Evolutionary conservation across 1,140 invertebrate species (phyloP), one percentile per base, ranked within the genome.

Genomic region (Homarus americanus): DNA sequence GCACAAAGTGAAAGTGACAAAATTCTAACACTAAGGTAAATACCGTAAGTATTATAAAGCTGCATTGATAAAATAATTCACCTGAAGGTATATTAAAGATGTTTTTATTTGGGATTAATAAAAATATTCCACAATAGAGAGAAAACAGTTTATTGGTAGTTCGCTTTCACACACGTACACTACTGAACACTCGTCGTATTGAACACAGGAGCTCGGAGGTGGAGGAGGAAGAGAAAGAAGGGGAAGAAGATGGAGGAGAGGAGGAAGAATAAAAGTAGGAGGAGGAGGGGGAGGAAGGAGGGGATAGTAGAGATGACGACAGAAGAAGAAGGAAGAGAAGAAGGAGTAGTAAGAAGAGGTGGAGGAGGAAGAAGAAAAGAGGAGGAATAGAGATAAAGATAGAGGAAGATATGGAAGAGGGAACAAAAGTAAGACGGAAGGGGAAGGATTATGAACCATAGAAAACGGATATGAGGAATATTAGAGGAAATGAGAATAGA

Each of bases 321-420:
- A n/a, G n/a, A n/a, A n/a, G n/a, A n/a, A n/a, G n/a, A n/a, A n/a
- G n/a, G n/a, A n/a, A n/a, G n/a, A n/a, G n/a, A n/a, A n/a, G n/a
- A n/a, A n/a, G n/a, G n/a, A n/a, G n/a, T n/a, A 69, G 66, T 5
- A 24, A 24, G 5, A 78, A 20, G 17, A 41, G 34, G 4, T 41
- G 12, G 17, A 41, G 24, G 2, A 78, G 36, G n/a, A 24, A 41
- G 36, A 78, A 38, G 41, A 38, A 78, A 38, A 78, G 75, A 78
- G 75, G n/a, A 78, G 75, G 41, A 38, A 78, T 34, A 78, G 75
- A 78, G 75, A 78, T 34, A 78, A 36, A 78, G 75, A 78, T 32
- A 78, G 75, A 78, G 75, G 40, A 36, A 78, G 75, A 78, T 32
- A 78, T 32, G 40, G 75, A 78, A 36, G 40, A 24, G 41, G 75